A percentile compares a stretch with the other conserved stretches of the same genome.
Conservation (phyloP, 2,113 vertebrate species). For the Ginglymostoma cirratum region DNA sequence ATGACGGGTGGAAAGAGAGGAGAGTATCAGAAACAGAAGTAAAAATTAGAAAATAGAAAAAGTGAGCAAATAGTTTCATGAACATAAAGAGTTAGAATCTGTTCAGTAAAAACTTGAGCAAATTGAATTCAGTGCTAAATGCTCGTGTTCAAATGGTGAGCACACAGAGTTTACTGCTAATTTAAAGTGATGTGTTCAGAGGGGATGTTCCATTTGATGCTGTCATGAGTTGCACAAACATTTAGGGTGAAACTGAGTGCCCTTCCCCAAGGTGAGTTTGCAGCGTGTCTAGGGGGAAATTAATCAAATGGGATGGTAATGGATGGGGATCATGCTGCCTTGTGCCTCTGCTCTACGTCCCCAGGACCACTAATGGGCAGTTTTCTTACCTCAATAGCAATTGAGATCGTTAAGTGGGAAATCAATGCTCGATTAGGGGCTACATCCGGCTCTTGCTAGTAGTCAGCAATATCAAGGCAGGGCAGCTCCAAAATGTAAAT, state of each 20-base stretch:
- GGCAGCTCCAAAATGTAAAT: no score
- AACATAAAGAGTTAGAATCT: not conserved
- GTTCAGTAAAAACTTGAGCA: not conserved
- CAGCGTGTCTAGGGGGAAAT: not conserved
- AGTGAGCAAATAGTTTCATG: not conserved
- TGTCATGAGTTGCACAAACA: not conserved
- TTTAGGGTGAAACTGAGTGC: not conserved
- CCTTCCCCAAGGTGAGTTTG: no score
- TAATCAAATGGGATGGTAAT: not conserved
- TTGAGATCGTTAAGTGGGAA: no score
- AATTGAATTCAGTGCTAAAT: not conserved
- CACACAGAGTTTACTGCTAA: not conserved
- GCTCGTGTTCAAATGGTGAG: not conserved
- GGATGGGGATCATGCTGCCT: not conserved
- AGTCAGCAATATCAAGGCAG: no score
- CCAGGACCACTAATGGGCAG: no score
- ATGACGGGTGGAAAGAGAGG: not conserved
- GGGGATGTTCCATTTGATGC: not conserved
- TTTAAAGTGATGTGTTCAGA: not conserved
- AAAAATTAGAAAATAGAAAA: not conserved
- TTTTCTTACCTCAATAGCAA: no score
- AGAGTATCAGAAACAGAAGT: not conserved
- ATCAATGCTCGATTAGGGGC: no score
- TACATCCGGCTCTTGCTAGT: no score
- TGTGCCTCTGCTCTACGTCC: no score